Base-by-base conservation (phyloP, 2,888 invertebrate species). In the Scelioninae gen. 1 region DNA sequence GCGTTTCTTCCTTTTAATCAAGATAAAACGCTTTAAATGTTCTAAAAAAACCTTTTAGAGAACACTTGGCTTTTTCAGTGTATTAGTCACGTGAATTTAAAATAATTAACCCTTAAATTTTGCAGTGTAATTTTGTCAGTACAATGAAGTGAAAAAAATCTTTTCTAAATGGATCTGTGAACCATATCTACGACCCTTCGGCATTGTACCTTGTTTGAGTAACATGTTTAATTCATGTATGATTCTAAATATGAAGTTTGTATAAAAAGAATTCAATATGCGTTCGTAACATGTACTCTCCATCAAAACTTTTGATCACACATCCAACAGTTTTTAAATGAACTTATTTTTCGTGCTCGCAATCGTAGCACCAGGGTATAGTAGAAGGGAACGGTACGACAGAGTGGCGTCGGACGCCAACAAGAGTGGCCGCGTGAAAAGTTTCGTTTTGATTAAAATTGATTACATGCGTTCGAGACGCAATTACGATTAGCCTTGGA, bases 281-380 rank as follows among this genome's bases (percentile, higher is more conserved):
- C 29, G 55, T 38, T 47, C 11, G 55, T 38, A 65, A 65, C 65
- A 10, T 51, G 60, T 29, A 60, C 40, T 62, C 34, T 56, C 23
- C 56, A 58, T 65, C 56, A 55, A 62, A 75, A 75, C 43, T 65
- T 75, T 58, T 62, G 56, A 75, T 62, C 72, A 55, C 43, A 16
- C 51, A 60, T 60, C 60, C 71, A 60, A 71, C 71, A 60, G 75
- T 31, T 75, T 75, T 75, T 56, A 75, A 75, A 75, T 65, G 58
- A 75, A 75, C 75, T 58, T 65, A 75, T 75, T 58, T 75, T 75
- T 75, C 63, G 58, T 49, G 60, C 11, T 3, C 29, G 23, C 63
- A 13, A 4, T 10, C 47, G 32, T 16, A 10, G 6, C 16, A 23
- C 23, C 23, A 1, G 23, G 23, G 31, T 23, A 4, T 1, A 23